These are phyloP conservation scores for Orchestia grillus DNA, from an alignment of 1,140 invertebrate genomes.

Conservation along the genomic window DNA sequence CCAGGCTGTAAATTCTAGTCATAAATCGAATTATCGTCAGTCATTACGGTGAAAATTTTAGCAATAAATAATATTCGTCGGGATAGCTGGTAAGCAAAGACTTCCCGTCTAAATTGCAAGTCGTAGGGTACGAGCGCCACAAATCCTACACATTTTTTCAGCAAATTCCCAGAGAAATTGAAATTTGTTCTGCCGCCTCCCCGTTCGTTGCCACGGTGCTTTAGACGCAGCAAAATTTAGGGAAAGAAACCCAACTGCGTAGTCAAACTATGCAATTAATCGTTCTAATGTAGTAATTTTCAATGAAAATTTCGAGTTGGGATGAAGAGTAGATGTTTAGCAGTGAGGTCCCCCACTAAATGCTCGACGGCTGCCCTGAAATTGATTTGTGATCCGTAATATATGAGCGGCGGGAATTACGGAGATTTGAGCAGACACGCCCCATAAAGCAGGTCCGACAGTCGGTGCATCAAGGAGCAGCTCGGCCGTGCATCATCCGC, in stretches of 20 bases:
- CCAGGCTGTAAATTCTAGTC: background rate
- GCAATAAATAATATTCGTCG: background rate
- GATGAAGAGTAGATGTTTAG: background rate
- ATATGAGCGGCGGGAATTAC: background rate
- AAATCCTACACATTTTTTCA: background rate
- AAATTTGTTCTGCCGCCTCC: background rate
- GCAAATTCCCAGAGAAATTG: background rate
- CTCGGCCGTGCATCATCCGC: background rate
- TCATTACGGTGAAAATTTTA: background rate
- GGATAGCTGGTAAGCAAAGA: background rate
- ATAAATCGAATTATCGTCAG: background rate
- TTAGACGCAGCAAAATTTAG: background rate
- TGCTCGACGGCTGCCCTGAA: background rate
- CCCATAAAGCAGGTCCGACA: background rate
- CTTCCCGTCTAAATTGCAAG: background rate
- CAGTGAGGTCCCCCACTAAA: background rate
- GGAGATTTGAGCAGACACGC: background rate
- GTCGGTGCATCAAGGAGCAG: constrained; percentile 10
- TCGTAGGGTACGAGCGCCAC: background rate
- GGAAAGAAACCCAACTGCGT: background rate
- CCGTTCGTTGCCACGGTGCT: background rate
- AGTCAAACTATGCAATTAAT: background rate
- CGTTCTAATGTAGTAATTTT: background rate
- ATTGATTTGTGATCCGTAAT: constrained; percentile 1
- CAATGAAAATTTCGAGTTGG: background rate